Evolutionary conservation across 2,888 invertebrate species (phyloP).

Genomic region (Tigriopus californicus): DNA sequence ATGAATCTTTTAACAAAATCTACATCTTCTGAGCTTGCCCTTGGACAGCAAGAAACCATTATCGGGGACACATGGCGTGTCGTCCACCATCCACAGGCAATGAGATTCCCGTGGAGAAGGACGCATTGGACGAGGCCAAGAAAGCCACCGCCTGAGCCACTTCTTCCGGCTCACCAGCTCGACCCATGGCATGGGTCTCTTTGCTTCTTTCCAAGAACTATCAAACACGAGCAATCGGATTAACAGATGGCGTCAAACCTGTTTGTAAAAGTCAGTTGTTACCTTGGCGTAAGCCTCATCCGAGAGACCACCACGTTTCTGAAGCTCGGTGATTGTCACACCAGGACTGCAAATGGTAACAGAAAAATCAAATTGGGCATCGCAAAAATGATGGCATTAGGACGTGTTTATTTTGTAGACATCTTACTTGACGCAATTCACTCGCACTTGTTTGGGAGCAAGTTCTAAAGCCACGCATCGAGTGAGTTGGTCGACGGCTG

Average conservation of each 20-base stretch:
- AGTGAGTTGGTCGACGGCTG: conserved; percentile 36
- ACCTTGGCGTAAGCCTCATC: conserved; percentile 53
- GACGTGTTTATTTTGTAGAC: neutral
- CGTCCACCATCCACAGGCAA: conserved; percentile 86
- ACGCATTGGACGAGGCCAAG: conserved; percentile 67
- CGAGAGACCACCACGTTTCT: conserved; percentile 63
- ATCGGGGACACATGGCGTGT: conserved; percentile 81
- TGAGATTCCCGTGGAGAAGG: conserved; percentile 73
- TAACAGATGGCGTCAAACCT: too few species aligned
- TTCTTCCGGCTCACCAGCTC: conserved; percentile 62
- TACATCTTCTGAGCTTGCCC: neutral
- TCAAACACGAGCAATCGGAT: conserved; percentile 19
- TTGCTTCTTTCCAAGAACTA: conserved; percentile 56
- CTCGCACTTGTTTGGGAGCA: conserved; percentile 31
- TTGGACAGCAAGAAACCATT: conserved; percentile 23
- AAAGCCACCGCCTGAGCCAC: conserved; percentile 79
- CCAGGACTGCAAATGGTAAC: conserved; percentile 44
- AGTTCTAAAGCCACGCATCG: conserved; percentile 31
- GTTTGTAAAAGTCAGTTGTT: conserved; percentile 11
- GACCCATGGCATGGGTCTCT: conserved; percentile 74
- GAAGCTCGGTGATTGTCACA: conserved; percentile 69
- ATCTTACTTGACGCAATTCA: conserved; percentile 30
- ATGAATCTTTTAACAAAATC: too few species aligned
- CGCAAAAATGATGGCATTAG: neutral
- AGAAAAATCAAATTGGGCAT: neutral